Conservation (phyloP, 2,888 invertebrate species). For the Xestia sexstrigata region DNA sequence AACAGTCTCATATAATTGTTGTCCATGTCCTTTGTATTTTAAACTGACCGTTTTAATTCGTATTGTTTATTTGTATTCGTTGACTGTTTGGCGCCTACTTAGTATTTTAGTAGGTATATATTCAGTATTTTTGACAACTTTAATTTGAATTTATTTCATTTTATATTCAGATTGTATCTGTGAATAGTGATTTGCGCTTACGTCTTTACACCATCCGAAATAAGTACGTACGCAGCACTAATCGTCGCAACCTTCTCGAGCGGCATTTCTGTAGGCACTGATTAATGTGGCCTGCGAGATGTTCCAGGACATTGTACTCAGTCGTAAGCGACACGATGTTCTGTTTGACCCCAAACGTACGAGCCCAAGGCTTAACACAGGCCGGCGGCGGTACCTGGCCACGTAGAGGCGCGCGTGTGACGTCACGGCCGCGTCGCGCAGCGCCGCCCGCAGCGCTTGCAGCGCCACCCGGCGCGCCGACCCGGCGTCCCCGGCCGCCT, state of each 20-base stretch:
- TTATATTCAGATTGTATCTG: no score
- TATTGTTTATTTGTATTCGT: no score
- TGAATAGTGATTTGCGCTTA: no score
- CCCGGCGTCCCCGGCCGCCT: slow-evolving; percentile 58
- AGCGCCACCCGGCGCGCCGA: slow-evolving; percentile 48
- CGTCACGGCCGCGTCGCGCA: slow-evolving; percentile 51
- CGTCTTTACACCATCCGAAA: no score
- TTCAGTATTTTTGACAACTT: no score
- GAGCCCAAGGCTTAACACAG: background rate
- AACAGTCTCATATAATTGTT: no score
- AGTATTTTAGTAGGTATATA: no score
- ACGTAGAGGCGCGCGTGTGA: slow-evolving; percentile 69
- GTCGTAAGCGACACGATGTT: background rate
- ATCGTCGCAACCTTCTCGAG: background rate
- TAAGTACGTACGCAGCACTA: background rate
- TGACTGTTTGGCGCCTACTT: no score
- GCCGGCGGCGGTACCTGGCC: slow-evolving; percentile 60
- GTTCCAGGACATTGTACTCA: background rate
- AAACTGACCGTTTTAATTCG: no score
- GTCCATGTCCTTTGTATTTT: no score
- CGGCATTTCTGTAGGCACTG: background rate
- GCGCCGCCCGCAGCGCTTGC: slow-evolving; percentile 53
- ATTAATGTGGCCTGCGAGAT: background rate
- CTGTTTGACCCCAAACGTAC: no score
- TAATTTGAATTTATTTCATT: no score